Percentiles rank a stretch among this genome's conserved stretches.
Conservation (phyloP, 2,888 invertebrate species). For the Hirtodrosophila confusa region DNA sequence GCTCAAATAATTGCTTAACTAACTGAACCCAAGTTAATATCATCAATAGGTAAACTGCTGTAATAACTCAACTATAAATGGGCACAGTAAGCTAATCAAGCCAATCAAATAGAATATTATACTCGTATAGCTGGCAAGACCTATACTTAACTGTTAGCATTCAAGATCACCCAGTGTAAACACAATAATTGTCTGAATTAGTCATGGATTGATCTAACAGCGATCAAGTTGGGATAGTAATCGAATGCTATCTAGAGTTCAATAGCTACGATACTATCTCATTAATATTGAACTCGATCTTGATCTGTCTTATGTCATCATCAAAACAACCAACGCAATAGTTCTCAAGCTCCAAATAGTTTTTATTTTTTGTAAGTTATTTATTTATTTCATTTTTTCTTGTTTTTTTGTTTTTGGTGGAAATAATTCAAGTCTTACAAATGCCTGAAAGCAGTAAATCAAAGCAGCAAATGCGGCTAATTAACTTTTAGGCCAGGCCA, state of each 20-base stretch:
- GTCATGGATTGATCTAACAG: conserved; percentile 15
- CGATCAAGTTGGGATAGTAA: conserved; percentile 8
- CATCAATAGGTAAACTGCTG: neutral
- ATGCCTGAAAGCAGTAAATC: conserved; percentile 67
- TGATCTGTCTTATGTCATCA: conserved; percentile 53
- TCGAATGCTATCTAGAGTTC: conserved; percentile 17
- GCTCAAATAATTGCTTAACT: neutral
- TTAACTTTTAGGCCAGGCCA: conserved; percentile 73
- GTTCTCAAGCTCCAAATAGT: conserved; percentile 59
- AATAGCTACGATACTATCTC: conserved; percentile 28
- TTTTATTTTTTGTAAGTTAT: conserved; percentile 21
- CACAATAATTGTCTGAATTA: conserved; percentile 13
- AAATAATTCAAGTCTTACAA: conserved; percentile 58
- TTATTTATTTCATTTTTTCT: conserved; percentile 6
- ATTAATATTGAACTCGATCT: conserved; percentile 51
- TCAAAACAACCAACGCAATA: conserved; percentile 45
- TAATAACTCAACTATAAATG: conserved; percentile 40
- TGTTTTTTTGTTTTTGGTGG: conserved; percentile 25
- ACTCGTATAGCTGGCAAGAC: conserved; percentile 5
- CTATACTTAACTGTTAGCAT: conserved; percentile 10
- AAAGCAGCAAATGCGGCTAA: conserved; percentile 76
- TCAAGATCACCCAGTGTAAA: conserved; percentile 40
- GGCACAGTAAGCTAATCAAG: conserved; percentile 7
- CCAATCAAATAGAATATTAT: conserved; percentile 30
- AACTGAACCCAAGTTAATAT: neutral